These are phyloP conservation scores for Pteronura brasiliensis DNA, from an alignment of 2,113 vertebrate species.

Conservation along the genomic window DNA sequence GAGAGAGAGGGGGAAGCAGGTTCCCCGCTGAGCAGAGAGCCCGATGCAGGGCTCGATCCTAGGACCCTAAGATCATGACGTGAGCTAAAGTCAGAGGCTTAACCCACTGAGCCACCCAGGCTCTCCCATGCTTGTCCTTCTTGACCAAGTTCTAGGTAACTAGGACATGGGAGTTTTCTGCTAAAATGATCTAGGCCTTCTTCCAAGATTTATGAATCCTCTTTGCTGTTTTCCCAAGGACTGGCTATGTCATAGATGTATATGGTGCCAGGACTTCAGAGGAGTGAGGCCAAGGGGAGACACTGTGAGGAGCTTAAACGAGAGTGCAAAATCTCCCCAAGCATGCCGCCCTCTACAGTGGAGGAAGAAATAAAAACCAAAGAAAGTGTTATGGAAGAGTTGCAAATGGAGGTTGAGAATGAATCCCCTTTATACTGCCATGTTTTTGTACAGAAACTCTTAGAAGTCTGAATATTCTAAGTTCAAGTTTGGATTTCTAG, in stretches of 20 bases:
- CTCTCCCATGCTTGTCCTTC: not conserved
- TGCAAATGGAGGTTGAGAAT: not conserved
- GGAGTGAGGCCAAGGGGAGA: not conserved
- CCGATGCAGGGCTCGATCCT: too few relatives aligned
- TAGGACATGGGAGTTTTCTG: not conserved
- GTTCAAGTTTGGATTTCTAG: not conserved
- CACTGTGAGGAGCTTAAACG: not conserved
- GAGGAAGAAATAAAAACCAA: not conserved
- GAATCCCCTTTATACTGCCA: not conserved
- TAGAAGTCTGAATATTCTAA: not conserved
- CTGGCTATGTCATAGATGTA: not conserved
- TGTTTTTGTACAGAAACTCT: not conserved
- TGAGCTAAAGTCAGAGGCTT: too few relatives aligned
- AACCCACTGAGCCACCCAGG: too few relatives aligned
- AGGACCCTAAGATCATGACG: too few relatives aligned
- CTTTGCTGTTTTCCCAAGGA: not conserved
- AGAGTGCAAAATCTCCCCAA: not conserved
- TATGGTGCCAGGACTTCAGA: not conserved
- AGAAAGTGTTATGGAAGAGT: not conserved
- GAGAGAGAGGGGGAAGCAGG: too few relatives aligned
- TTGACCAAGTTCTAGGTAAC: not conserved
- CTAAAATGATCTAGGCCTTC: not conserved
- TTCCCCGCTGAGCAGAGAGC: too few relatives aligned
- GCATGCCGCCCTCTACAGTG: not conserved
- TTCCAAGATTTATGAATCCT: not conserved